Base-by-base conservation (phyloP, 2,797 vertebrate genomes). In the Neoniphon sammara region DNA sequence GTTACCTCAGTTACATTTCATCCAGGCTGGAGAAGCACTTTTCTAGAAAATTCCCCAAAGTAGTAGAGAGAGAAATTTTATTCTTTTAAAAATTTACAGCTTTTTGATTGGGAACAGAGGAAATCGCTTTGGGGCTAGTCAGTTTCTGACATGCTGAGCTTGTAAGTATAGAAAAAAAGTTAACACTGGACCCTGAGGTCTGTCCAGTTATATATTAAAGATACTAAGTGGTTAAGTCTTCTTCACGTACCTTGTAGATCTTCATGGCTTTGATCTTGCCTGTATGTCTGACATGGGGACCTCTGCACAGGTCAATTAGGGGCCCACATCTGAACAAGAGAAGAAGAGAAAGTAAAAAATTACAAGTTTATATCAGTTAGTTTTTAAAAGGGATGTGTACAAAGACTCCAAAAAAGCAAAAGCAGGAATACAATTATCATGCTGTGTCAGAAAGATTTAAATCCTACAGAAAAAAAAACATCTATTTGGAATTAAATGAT, bases 271-370 rank as follows among this genome's bases (percentile, higher is more conserved):
- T 98, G 84, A 98, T 96, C 91, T 97, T 97, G 59, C 97, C 97
- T 27, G 98, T 99, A 59, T 99, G 97, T 76, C 96, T 95, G 64
- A 99, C 96, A 27, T 99, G 98, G 18, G 97, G 97, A 23, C 98
- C 97, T 90, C 94, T 95, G 84, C 97, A 99, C 82, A 99, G 93
- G 86, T 99, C 97, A 73, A 99, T 96, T 68, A 99, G 77, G 0
- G 96, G 94, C 5, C 98, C 97, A 30, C 97, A 98, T 84, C 97
- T 98, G 25, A 8, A 7, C 69, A 65, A 59, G 8, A 12, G n/a
- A 21, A 61, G 25, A 27, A 27, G 25, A 27, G 25, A 34, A 34
- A 34, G 30, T 31, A 34, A 34, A 3, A 8, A 70, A 57, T 58
- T 4, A 74, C 0, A 34, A 42, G 44, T 31, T 11, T 10, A 59